These are phyloP conservation scores for Macrotrachela quadricornifera DNA, from an alignment of 1,140 invertebrate genomes.

Conservation along the genomic window DNA sequence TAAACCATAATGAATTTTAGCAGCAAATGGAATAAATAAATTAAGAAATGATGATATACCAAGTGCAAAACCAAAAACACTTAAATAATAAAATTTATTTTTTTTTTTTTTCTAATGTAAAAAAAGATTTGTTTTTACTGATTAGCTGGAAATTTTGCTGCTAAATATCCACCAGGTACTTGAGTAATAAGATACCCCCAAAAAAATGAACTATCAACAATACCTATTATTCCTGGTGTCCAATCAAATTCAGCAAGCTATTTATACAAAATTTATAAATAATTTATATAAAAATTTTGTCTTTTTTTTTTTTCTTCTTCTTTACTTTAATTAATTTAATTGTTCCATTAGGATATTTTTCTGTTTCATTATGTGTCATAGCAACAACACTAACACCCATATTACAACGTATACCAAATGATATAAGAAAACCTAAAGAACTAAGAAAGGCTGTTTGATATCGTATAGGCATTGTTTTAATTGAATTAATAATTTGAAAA, in stretches of 20 bases:
- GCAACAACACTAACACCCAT: conserved; percentile 80
- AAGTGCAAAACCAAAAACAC: conserved; percentile 88
- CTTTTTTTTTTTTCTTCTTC: too few species aligned
- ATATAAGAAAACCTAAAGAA: conserved; percentile 28
- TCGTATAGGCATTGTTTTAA: conserved; percentile 1
- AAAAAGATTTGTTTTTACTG: too few species aligned
- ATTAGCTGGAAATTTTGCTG: conserved; percentile 73
- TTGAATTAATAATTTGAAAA: too few species aligned
- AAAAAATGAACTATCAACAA: conserved; percentile 93
- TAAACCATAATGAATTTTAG: conserved; percentile 49
- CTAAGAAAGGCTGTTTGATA: conserved; percentile 25
- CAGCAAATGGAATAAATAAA: conserved; percentile 67
- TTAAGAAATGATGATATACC: conserved; percentile 72
- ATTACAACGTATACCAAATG: conserved; percentile 43
- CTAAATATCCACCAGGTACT: conserved; percentile 89
- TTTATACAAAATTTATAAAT: too few species aligned
- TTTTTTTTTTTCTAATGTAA: too few species aligned
- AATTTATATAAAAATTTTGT: conserved; percentile 10
- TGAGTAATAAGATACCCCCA: conserved; percentile 96
- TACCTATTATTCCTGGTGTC: conserved; percentile 49
- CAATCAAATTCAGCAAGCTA: conserved; percentile 52
- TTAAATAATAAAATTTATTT: too few species aligned
- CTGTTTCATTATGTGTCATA: conserved; percentile 36
- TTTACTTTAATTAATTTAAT: too few species aligned
- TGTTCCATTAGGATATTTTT: background rate